Evolutionary conservation across 2,113 vertebrate genomes (phyloP).

Genomic region (Meleagris gallopavo): DNA sequence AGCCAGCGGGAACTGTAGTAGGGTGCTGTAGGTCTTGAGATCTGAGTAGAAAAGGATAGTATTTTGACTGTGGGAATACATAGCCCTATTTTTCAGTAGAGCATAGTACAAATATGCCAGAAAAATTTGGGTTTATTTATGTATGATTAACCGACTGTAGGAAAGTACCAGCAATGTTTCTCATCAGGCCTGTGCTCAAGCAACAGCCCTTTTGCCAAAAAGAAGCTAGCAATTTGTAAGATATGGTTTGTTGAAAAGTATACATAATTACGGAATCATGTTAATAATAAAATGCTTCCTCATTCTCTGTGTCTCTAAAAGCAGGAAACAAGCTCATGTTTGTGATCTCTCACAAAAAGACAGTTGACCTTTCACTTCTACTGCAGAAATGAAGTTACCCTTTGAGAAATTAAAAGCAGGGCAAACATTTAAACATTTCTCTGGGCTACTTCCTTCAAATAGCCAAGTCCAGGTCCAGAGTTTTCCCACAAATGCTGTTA

Average conservation of each 20-base stretch:
- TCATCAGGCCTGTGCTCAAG: neutral
- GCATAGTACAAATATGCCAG: neutral
- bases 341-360: neutral
- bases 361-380: neutral
- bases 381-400: neutral
- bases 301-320: neutral
- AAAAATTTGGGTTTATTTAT: neutral
- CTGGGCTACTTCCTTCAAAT: neutral
- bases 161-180: neutral
- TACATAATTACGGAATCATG: neutral
- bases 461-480: neutral
- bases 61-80: neutral
- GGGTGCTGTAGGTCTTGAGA: neutral
- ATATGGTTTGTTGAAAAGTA: neutral
- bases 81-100: neutral
- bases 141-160: neutral
- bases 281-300: neutral
- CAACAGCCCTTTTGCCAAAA: neutral
- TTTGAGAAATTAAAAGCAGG: neutral
- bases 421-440: neutral
- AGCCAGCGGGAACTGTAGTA: neutral
- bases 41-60: neutral
- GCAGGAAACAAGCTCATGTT: neutral
- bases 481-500: neutral
- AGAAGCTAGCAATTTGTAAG: neutral